Conservation (phyloP, 1,140 invertebrate species). For the Polyergus mexicanus region DNA sequence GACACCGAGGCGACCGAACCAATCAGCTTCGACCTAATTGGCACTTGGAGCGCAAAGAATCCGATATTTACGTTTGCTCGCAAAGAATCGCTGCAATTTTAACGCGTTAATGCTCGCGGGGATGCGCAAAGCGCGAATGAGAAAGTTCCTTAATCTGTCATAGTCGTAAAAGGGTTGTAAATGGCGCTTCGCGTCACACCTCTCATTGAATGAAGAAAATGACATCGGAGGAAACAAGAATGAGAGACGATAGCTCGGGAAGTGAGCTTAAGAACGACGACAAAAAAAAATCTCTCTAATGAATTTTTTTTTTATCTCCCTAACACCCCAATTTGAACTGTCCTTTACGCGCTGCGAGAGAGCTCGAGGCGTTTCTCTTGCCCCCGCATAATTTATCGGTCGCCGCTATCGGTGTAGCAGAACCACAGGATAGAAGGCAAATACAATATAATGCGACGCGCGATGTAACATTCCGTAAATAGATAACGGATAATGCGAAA, state of each 20-base stretch:
- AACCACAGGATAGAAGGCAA: constrained; percentile 36
- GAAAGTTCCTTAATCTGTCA: background rate
- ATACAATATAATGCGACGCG: constrained; percentile 57
- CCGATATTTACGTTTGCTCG: constrained; percentile 31
- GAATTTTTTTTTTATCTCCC: constrained; percentile 25
- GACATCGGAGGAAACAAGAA: constrained; percentile 10
- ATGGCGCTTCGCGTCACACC: constrained; percentile 1
- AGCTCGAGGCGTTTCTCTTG: constrained; percentile 39
- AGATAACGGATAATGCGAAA: constrained; percentile 57
- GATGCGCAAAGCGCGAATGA: constrained; percentile 21
- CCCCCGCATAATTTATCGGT: constrained; percentile 46
- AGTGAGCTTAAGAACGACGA: constrained; percentile 4
- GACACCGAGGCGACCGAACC: constrained; percentile 1
- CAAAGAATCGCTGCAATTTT: constrained; percentile 35
- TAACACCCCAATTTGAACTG: background rate
- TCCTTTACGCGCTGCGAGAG: constrained; percentile 22
- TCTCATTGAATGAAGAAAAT: background rate
- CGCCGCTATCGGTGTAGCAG: constrained; percentile 1
- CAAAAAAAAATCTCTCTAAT: constrained; percentile 31
- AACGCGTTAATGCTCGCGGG: constrained; percentile 34
- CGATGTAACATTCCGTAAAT: constrained; percentile 59
- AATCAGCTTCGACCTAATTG: constrained; percentile 46
- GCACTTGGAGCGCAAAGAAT: constrained; percentile 50
- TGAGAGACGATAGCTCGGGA: constrained; percentile 9
- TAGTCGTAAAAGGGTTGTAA: background rate